Percentiles rank a stretch among this genome's conserved stretches.
Conservation (phyloP, 1,140 invertebrate genomes). For the Charaxes varanes region DNA sequence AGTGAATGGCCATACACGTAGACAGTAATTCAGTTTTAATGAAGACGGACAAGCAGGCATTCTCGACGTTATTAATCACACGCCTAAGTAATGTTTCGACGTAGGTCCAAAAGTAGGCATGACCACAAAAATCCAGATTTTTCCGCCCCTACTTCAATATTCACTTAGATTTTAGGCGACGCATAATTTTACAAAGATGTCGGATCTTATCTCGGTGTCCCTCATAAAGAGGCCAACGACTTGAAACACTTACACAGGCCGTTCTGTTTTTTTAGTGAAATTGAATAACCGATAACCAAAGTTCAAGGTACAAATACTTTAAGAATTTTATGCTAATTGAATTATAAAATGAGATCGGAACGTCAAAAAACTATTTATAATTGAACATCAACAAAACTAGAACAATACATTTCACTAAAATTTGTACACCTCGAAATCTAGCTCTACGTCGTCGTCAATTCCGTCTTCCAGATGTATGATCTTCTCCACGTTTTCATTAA, state of each 20-base stretch:
- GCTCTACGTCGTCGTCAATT: conserved; percentile 21
- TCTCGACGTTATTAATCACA: no score
- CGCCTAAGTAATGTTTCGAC: no score
- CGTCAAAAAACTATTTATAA: background rate
- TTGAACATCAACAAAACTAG: background rate
- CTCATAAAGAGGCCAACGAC: conserved; percentile 45
- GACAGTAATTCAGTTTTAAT: no score
- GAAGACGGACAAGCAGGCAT: no score
- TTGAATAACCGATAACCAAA: conserved; percentile 6
- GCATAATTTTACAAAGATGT: conserved; percentile 31
- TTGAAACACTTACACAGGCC: conserved; percentile 9
- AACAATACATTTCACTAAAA: conserved; percentile 29
- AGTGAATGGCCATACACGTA: no score
- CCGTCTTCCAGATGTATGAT: conserved; percentile 61
- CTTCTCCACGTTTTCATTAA: conserved; percentile 67
- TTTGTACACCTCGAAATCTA: conserved; percentile 41
- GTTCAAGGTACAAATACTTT: background rate
- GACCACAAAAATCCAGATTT: no score
- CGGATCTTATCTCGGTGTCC: conserved; percentile 39
- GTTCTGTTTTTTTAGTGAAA: conserved; percentile 11
- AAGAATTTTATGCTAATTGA: conserved; percentile 5
- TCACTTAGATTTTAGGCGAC: conserved; percentile 17
- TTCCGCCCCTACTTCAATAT: conserved; percentile 22
- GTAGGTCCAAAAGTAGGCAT: no score
- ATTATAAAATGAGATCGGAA: background rate